These are phyloP conservation scores for Hephaestus fuliginosus DNA, from an alignment of 2,797 vertebrate species.

Conservation along the genomic window DNA sequence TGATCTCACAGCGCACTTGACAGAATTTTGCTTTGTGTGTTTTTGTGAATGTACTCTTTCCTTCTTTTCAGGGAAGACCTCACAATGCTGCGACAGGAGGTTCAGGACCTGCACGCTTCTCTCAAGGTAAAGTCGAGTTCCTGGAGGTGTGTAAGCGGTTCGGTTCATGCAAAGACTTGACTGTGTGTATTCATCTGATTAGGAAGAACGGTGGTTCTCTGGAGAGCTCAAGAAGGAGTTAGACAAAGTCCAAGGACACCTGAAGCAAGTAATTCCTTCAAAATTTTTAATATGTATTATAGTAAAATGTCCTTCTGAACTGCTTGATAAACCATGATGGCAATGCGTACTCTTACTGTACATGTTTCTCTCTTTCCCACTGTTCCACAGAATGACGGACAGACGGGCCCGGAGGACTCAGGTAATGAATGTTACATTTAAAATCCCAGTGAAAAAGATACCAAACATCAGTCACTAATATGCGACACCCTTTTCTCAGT, in stretches of 20 bases:
- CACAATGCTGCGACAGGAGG: slow-evolving; percentile 93
- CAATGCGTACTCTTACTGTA: slow-evolving; percentile 45
- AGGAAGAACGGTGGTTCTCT: slow-evolving; percentile 99
- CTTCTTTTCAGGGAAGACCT: slow-evolving; percentile 88
- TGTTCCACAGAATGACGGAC: slow-evolving; percentile 88
- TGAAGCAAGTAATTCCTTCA: slow-evolving; percentile 98
- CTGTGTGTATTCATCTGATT: slow-evolving; percentile 36
- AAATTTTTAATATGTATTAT: slow-evolving; percentile 83
- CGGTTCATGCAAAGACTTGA: neutral
- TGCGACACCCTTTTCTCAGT: slow-evolving; percentile 62
- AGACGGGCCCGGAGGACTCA: slow-evolving; percentile 86
- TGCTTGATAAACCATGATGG: slow-evolving; percentile 18
- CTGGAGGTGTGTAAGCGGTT: neutral
- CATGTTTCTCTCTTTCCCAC: slow-evolving; percentile 65
- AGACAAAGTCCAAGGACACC: slow-evolving; percentile 98
- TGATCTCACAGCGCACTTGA: neutral
- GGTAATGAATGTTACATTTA: slow-evolving; percentile 79
- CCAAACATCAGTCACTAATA: slow-evolving; percentile 27
- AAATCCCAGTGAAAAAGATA: neutral
- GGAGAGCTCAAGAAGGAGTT: slow-evolving; percentile 99
- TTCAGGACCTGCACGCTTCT: slow-evolving; percentile 95
- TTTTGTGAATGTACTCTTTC: neutral
- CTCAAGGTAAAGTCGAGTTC: slow-evolving; percentile 89
- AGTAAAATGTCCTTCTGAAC: neutral
- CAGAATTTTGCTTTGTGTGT: neutral